A percentile compares a stretch with the other conserved stretches of the same genome.
These are phyloP conservation scores for Drosophila gaucha DNA, from an alignment of 2,888 invertebrate species.

Conservation along the genomic window DNA sequence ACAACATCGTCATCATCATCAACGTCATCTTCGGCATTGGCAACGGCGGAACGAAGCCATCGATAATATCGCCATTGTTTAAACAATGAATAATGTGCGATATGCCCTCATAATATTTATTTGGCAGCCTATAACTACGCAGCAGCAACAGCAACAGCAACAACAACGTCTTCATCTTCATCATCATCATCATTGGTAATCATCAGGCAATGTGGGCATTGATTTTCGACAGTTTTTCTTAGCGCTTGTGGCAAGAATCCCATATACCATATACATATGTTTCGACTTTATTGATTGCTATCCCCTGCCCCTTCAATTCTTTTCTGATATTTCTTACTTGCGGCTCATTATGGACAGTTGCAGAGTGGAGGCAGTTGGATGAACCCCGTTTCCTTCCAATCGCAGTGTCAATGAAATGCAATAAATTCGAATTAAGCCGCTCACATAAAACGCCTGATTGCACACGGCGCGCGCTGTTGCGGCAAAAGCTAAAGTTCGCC, in stretches of 20 bases:
- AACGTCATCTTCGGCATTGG: conserved; percentile 31
- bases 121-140: conserved; percentile 64
- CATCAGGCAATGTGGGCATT: conserved; percentile 57
- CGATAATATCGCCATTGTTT: conserved; percentile 63
- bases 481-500: conserved; percentile 43
- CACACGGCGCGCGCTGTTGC: conserved; percentile 55
- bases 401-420: conserved; percentile 59
- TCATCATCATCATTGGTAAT: conserved; percentile 22
- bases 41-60: conserved; percentile 23
- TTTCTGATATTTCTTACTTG: conserved; percentile 42
- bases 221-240: conserved; percentile 44
- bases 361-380: not conserved
- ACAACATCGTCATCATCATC: conserved; percentile 33
- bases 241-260: conserved; percentile 16
- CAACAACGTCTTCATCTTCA: conserved; percentile 37
- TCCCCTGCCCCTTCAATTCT: not conserved
- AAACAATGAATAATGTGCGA: conserved; percentile 68
- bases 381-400: conserved; percentile 7
- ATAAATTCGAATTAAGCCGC: conserved; percentile 77
- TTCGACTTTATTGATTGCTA: conserved; percentile 45
- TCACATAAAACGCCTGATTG: conserved; percentile 79
- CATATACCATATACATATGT: conserved; percentile 23
- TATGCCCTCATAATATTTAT: conserved; percentile 75
- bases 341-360: conserved; percentile 61
- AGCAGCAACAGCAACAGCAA: conserved; percentile 21